A percentile compares a stretch with the other conserved stretches of the same genome.
phyloP scores from a whole-genome alignment of 2,113 vertebrate species.

The Silurus glanis region DNA sequence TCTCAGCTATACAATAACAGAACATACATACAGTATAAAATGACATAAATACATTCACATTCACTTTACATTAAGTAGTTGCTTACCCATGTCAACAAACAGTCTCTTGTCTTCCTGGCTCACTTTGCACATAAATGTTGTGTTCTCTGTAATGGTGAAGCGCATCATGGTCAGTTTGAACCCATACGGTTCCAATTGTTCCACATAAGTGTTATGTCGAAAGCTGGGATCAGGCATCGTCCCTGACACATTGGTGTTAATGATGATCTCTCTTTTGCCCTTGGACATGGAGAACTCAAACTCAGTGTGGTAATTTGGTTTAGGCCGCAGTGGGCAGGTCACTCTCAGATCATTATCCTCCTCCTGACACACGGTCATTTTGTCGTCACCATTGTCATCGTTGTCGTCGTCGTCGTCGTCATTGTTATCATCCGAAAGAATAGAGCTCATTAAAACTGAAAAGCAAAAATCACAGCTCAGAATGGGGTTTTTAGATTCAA shows the following conservation, averaged over 20 bases:
- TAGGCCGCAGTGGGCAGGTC: conserved; percentile 64
- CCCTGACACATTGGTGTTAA: conserved; percentile 74
- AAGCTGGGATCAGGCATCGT: conserved; percentile 57
- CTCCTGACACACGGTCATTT: conserved; percentile 67
- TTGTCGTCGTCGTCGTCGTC: conserved; percentile 9
- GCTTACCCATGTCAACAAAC: conserved; percentile 62
- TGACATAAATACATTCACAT: background rate
- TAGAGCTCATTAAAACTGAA: conserved; percentile 64
- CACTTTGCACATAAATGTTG: conserved; percentile 73
- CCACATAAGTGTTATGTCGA: conserved; percentile 62
- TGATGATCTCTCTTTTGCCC: conserved; percentile 61
- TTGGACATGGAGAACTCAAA: conserved; percentile 73
- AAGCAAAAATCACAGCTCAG: conserved; percentile 4
- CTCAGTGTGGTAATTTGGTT: conserved; percentile 58
- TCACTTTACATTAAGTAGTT: background rate
- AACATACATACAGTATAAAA: background rate
- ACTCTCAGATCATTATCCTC: conserved; percentile 71
- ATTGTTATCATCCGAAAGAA: conserved; percentile 41
- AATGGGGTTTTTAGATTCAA: background rate
- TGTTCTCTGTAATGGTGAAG: conserved; percentile 64
- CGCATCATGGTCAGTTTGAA: conserved; percentile 64
- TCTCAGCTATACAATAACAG: background rate
- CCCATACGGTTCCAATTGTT: conserved; percentile 58
- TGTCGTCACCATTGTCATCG: background rate
- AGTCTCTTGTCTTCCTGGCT: conserved; percentile 44